Evolutionary conservation across 64 coral and sea anemone genomes (phyloP).

Genomic region (Stylophora pistillata): DNA sequence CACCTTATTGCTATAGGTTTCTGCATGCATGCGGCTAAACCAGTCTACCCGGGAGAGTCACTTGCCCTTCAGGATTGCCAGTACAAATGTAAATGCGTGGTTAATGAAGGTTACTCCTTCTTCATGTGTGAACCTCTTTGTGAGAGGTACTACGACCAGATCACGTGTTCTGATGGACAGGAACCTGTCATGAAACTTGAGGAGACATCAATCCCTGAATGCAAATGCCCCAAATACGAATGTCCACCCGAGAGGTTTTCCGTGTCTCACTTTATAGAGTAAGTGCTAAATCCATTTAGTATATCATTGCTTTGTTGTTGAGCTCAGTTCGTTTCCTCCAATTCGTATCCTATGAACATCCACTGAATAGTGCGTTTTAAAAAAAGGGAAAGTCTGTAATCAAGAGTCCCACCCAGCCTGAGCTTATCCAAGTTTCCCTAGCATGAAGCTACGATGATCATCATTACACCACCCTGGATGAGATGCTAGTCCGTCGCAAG

Average conservation of each 20-base stretch:
- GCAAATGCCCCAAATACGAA: conserved; percentile 22
- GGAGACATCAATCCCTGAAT: not conserved
- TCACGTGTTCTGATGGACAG: conserved; percentile 11
- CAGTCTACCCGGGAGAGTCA: not conserved
- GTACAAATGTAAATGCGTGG: conserved; percentile 1
- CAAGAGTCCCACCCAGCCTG: no score
- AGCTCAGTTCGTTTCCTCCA: no score
- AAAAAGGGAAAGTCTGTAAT: no score
- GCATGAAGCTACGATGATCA: no score
- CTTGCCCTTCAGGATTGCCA: conserved; percentile 3
- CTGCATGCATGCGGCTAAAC: conserved; percentile 13
- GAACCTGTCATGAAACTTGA: conserved; percentile 6
- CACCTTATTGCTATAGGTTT: not conserved
- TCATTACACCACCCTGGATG: no score
- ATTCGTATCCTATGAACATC: no score
- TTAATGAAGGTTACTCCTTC: not conserved
- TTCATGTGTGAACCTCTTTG: conserved; percentile 39
- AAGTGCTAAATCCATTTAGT: not conserved
- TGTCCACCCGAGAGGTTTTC: conserved; percentile 11
- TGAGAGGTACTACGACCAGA: not conserved
- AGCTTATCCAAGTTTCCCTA: no score
- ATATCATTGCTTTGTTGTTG: not conserved
- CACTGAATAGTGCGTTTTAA: no score
- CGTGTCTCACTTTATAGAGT: conserved; percentile 22
- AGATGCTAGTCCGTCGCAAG: no score